A percentile compares a stretch with the other conserved stretches of the same genome.
These are phyloP conservation scores for Melanotaenia parkinsoni DNA, from an alignment of 2,797 vertebrate genomes.

Conservation along the genomic window DNA sequence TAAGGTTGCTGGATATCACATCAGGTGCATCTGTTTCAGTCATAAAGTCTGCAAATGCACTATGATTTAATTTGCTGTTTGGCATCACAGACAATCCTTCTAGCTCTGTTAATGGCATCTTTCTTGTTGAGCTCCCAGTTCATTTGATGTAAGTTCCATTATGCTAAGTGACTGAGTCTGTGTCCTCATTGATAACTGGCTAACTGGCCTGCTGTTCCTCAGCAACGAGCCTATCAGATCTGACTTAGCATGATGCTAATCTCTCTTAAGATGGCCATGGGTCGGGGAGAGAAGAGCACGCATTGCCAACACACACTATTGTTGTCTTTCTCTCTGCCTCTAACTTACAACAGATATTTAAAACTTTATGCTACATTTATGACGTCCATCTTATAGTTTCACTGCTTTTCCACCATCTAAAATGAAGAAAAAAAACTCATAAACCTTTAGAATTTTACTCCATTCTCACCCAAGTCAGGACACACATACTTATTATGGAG, in stretches of 20 bases:
- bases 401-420: slow-evolving; percentile 18
- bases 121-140: slow-evolving; percentile 58
- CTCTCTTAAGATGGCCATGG: slow-evolving; percentile 71
- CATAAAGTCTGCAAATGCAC: slow-evolving; percentile 48
- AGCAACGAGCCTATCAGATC: slow-evolving; percentile 73
- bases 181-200: slow-evolving; percentile 76
- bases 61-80: slow-evolving; percentile 66
- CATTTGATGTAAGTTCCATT: slow-evolving; percentile 79
- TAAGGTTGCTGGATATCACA: slow-evolving; percentile 30
- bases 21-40: slow-evolving; percentile 44
- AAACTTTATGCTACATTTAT: slow-evolving; percentile 5
- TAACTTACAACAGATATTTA: slow-evolving; percentile 23
- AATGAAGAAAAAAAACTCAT: slow-evolving; percentile 49
- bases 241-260: slow-evolving; percentile 79
- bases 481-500: slow-evolving; percentile 64
- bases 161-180: slow-evolving; percentile 74
- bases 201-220: slow-evolving; percentile 66
- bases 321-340: slow-evolving; percentile 22
- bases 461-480: slow-evolving; percentile 58
- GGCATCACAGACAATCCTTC: slow-evolving; percentile 60
- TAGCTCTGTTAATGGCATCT: slow-evolving; percentile 65
- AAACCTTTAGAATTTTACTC: slow-evolving; percentile 46
- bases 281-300: slow-evolving; percentile 42
- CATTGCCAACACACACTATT: slow-evolving; percentile 7
- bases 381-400: background rate